Base-by-base conservation (phyloP, 1,140 invertebrate species). In the Drosophila rufa region DNA sequence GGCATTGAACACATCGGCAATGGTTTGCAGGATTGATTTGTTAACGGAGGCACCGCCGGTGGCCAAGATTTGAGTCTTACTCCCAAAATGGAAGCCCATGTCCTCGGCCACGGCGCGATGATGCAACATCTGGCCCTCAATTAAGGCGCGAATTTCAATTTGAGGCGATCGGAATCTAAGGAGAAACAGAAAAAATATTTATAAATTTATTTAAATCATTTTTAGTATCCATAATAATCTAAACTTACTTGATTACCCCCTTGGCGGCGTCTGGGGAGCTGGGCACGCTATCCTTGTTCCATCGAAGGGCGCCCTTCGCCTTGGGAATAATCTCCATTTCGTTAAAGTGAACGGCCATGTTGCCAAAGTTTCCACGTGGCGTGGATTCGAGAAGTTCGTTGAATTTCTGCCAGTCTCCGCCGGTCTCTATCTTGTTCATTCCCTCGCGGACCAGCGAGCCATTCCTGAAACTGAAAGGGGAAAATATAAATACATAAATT, bases 11-110 rank as follows among this genome's bases (percentile, higher is more conserved):
- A 99, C 96, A 93, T 99, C 98, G 1, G 97, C 94, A 38, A 99
- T 94, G 22, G 98, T 96, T 95, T 99, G 97, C 25, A 98, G 93
- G 68, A 99, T 95, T 1, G 95, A 93, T 92, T 95, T 95, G 93
- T 99, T 99, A 5, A 94, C 93, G 0, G 98, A 98, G 1, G 97
- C 98, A 55, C 98, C 98, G 36, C 98, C 98, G 4, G 98, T 99
- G 11, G 97, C 98, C 73, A 99, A 93, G 60, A 99, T 93, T 75
- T 92, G 85, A 2, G 92, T 92, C 27, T 92, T 53, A 5, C 33
- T 76, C 0, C 91, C 86, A 77, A 51, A 97, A 94, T 48, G 93
- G 92, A 93, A 97, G 15, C 97, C 98, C 91, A 98, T 95, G 77
- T 97, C 96, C 93, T 98, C 96, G 2, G 97, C 96, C 91, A 98